Evolutionary conservation across 35 echinoderm and acorn worm species (phyloP).

Genomic region (Chiridota heheva): DNA sequence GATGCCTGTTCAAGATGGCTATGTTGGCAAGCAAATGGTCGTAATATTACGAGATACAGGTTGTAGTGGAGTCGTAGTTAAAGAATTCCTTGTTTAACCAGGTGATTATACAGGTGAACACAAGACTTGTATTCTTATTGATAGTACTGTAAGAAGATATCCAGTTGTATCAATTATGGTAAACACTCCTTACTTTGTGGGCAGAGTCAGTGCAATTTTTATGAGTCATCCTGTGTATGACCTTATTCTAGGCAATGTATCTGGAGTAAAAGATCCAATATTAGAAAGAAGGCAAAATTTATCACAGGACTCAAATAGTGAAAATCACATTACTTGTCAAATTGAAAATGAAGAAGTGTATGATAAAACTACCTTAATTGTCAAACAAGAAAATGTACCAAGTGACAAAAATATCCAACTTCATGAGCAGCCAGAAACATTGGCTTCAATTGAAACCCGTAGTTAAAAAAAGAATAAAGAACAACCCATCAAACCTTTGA

Average conservation of each 20-base stretch:
- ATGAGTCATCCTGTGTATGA: slow-evolving; percentile 8
- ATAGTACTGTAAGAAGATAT: slow-evolving; percentile 30
- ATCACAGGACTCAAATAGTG: background rate
- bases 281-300: background rate
- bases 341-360: background rate
- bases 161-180: slow-evolving; percentile 27
- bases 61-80: slow-evolving; percentile 46
- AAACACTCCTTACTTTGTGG: slow-evolving; percentile 42
- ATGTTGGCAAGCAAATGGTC: slow-evolving; percentile 2
- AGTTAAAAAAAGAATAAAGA: background rate
- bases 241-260: background rate
- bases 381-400: background rate
- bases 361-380: background rate
- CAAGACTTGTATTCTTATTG: slow-evolving; percentile 47
- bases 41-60: slow-evolving; percentile 49
- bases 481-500: background rate
- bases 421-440: background rate
- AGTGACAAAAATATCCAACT: background rate
- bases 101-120: slow-evolving; percentile 19
- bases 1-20: slow-evolving; percentile 40
- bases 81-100: slow-evolving; percentile 11
- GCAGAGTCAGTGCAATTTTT: background rate
- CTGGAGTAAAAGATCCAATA: background rate
- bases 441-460: slow-evolving; percentile 4
- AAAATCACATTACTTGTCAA: background rate